Evolutionary conservation across 2,113 vertebrate species (phyloP).

Genomic region (Oncorhynchus mykiss): DNA sequence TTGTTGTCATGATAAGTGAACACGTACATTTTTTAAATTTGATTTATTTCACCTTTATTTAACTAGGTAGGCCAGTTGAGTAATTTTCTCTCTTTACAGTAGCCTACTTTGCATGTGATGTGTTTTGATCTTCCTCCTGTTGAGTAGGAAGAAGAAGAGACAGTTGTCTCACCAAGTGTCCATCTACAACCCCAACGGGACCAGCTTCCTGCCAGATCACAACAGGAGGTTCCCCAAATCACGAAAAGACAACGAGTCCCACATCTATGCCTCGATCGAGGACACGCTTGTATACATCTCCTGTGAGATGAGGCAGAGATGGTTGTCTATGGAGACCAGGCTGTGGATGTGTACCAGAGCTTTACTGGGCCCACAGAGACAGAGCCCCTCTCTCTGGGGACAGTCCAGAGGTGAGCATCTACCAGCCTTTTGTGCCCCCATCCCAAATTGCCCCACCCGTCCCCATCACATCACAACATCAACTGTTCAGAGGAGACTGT

Average conservation of each 20-base stretch:
- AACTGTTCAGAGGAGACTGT: no score
- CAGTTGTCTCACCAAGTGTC: slow-evolving; percentile 64
- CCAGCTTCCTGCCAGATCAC: slow-evolving; percentile 70
- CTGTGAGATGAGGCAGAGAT: slow-evolving; percentile 60
- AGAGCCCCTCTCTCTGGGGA: slow-evolving; percentile 51
- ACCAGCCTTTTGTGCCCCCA: slow-evolving; percentile 71
- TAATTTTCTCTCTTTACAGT: no score
- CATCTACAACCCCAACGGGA: slow-evolving; percentile 80
- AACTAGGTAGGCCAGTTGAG: no score
- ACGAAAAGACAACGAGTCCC: slow-evolving; percentile 75
- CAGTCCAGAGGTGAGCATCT: slow-evolving; percentile 70
- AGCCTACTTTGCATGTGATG: no score
- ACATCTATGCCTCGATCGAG: slow-evolving; percentile 87
- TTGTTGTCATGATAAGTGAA: no score
- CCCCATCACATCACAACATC: slow-evolving; percentile 40
- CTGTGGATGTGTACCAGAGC: slow-evolving; percentile 74
- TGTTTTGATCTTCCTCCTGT: background rate
- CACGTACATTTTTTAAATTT: no score
- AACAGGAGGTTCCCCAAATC: slow-evolving; percentile 56
- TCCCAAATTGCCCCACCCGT: slow-evolving; percentile 67
- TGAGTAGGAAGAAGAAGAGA: slow-evolving; percentile 75
- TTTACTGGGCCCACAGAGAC: slow-evolving; percentile 64
- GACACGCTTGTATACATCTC: slow-evolving; percentile 86
- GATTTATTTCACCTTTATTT: no score
- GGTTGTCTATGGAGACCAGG: slow-evolving; percentile 46